Evolutionary conservation across 2,888 invertebrate species (phyloP).

Genomic region (Cheilosia urbana): DNA sequence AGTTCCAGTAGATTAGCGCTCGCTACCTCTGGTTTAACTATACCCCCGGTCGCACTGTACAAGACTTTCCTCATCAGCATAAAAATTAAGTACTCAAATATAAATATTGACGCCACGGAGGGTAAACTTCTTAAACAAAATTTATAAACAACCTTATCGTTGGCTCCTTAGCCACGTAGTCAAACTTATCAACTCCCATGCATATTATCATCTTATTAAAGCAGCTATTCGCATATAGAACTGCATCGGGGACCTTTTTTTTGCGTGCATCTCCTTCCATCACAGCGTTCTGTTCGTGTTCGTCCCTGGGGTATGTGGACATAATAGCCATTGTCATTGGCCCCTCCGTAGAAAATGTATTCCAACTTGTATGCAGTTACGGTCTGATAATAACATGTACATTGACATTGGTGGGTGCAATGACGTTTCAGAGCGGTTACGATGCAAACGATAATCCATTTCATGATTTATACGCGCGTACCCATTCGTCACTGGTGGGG

Average conservation of each 20-base stretch:
- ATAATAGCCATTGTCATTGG: constrained; percentile 35
- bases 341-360: neutral
- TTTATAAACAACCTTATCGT: constrained; percentile 9
- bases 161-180: constrained; percentile 5
- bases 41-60: neutral
- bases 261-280: neutral
- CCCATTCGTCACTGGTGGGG: neutral
- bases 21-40: too few species aligned
- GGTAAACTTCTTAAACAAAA: neutral
- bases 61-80: neutral
- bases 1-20: too few species aligned
- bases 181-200: constrained; percentile 14
- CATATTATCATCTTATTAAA: constrained; percentile 28
- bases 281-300: neutral
- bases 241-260: constrained; percentile 11
- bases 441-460: constrained; percentile 16
- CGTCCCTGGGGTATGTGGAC: constrained; percentile 7
- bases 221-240: neutral
- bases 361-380: constrained; percentile 27
- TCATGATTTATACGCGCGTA: constrained; percentile 9
- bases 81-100: constrained; percentile 8
- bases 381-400: constrained; percentile 10
- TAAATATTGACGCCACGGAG: neutral
- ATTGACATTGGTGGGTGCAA: constrained; percentile 19
- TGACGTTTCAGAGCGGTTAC: constrained; percentile 28